Conservation (phyloP, 2,797 vertebrate genomes). For the Anguilla obscura region DNA sequence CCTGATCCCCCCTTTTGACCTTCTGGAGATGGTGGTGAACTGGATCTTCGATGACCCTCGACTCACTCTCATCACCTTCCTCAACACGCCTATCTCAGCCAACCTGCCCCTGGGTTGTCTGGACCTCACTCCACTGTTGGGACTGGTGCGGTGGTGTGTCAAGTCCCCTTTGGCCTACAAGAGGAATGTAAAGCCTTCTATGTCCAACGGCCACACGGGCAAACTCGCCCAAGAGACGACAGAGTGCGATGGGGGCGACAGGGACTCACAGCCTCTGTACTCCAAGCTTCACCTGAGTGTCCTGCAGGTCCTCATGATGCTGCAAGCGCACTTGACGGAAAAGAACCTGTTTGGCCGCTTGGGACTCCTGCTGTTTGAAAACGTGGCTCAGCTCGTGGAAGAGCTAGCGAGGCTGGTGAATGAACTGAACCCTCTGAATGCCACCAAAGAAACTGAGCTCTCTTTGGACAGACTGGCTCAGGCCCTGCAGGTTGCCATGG, state of each 20-base stretch:
- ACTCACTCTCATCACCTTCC: constrained; percentile 88
- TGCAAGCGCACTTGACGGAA: constrained; percentile 88
- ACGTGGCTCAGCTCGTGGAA: constrained; percentile 84
- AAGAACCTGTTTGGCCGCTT: constrained; percentile 93
- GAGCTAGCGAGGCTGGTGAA: constrained; percentile 86
- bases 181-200: constrained; percentile 70
- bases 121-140: constrained; percentile 87
- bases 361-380: constrained; percentile 86
- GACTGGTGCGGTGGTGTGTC: constrained; percentile 91
- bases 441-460: constrained; percentile 84
- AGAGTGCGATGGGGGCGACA: constrained; percentile 46
- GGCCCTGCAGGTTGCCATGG: constrained; percentile 92
- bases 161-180: constrained; percentile 87
- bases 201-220: constrained; percentile 66
- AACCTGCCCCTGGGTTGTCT: constrained; percentile 87
- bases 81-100: constrained; percentile 87
- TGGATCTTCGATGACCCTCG: constrained; percentile 94
- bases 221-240: constrained; percentile 57
- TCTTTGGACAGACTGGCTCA: constrained; percentile 90
- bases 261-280: constrained; percentile 75
- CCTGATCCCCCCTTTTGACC: constrained; percentile 86
- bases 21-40: constrained; percentile 89
- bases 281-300: constrained; percentile 92
- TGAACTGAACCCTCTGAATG: constrained; percentile 79
- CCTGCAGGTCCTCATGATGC: constrained; percentile 86